These are phyloP conservation scores for Neodontobutis hainanensis DNA, from an alignment of 2,113 vertebrate species.

Conservation along the genomic window DNA sequence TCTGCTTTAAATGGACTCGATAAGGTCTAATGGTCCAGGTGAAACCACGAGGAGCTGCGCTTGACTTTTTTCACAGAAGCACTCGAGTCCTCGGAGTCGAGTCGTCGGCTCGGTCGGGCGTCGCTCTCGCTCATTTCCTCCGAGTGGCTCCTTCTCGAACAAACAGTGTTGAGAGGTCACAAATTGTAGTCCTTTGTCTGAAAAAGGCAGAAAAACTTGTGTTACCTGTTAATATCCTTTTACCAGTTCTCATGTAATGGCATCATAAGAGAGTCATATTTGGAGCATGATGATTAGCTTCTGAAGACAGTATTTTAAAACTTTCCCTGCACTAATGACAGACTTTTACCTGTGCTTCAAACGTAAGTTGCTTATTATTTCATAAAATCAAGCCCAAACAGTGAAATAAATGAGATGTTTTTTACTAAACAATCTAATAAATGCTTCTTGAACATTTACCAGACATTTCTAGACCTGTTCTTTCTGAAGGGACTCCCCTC, in stretches of 20 bases:
- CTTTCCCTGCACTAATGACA: too few relatives aligned
- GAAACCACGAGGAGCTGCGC: conserved; percentile 63
- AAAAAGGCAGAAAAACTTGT: not conserved
- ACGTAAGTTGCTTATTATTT: too few relatives aligned
- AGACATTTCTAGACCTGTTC: too few relatives aligned
- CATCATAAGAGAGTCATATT: too few relatives aligned
- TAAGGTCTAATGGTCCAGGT: conserved; percentile 67
- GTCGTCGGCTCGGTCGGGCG: not conserved
- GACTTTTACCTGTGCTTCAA: too few relatives aligned
- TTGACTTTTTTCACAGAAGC: conserved; percentile 45
- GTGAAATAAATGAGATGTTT: too few relatives aligned
- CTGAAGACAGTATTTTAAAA: too few relatives aligned
- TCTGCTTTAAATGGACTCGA: conserved; percentile 56
- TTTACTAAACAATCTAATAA: too few relatives aligned
- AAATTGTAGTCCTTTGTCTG: not conserved
- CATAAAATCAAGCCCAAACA: too few relatives aligned
- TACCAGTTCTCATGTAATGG: not conserved
- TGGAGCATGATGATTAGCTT: too few relatives aligned
- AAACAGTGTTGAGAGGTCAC: not conserved
- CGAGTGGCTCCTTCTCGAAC: conserved; percentile 11
- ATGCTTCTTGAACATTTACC: too few relatives aligned
- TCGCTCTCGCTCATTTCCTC: conserved; percentile 10
- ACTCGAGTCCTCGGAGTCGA: conserved; percentile 27
- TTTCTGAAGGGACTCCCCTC: not conserved
- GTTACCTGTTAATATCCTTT: conserved; percentile 10